Conservation (phyloP, 2,797 vertebrate genomes). For the Kryptopterus vitreolus region DNA sequence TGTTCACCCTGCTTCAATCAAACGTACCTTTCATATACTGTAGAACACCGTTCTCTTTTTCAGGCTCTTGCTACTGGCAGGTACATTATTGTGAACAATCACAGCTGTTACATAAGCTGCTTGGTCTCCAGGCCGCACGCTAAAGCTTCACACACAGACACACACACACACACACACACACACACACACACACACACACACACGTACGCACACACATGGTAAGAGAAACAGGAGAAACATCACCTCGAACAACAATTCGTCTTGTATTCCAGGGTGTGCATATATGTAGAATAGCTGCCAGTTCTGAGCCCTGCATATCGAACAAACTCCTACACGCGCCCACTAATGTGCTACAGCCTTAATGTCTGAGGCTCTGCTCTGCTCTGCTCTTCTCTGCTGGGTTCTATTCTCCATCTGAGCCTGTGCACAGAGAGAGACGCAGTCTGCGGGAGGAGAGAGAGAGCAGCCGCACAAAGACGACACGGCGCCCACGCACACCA, state of each 20-base stretch:
- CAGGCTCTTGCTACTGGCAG: conserved; percentile 16
- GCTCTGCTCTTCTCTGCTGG: conserved; percentile 64
- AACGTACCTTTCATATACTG: neutral
- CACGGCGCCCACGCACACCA: conserved; percentile 48
- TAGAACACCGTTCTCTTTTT: conserved; percentile 4
- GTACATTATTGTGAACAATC: conserved; percentile 38
- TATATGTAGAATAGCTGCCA: conserved; percentile 54
- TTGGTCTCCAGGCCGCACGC: conserved; percentile 42
- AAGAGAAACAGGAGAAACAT: conserved; percentile 48
- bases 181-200: too few relatives aligned
- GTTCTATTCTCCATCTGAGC: conserved; percentile 66
- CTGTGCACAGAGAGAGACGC: conserved; percentile 46
- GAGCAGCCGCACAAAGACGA: conserved; percentile 49
- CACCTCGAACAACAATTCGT: conserved; percentile 51
- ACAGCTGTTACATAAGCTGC: conserved; percentile 49
- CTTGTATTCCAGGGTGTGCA: conserved; percentile 50
- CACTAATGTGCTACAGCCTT: conserved; percentile 60
- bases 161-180: too few relatives aligned
- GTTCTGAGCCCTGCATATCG: conserved; percentile 60
- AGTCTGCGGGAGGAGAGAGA: conserved; percentile 46
- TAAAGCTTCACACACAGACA: conserved; percentile 40
- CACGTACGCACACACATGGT: conserved; percentile 43
- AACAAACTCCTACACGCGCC: conserved; percentile 73
- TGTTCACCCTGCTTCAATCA: neutral
- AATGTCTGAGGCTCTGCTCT: conserved; percentile 69